Base-by-base conservation (phyloP, 1,140 invertebrate species). In the Spodoptera litura region DNA sequence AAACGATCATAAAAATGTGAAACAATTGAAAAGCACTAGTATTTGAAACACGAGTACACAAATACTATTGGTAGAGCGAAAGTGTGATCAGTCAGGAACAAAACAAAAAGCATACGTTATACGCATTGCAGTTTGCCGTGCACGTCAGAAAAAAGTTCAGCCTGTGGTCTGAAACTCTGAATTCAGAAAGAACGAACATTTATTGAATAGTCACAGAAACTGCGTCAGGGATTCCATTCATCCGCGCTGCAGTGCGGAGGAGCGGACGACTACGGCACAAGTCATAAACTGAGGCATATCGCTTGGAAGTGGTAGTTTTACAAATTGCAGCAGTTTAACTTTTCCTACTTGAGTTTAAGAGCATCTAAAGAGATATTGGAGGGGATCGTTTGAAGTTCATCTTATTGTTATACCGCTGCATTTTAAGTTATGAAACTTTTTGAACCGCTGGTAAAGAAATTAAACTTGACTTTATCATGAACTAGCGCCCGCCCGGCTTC, bases 121-220 rank as follows among this genome's bases (percentile, higher is more conserved):
- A 73, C 71, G 71, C 71, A 73, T 12, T 73, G 71, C 35, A 72
- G 70, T 44, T 35, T 44, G 38, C 38, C 6, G 38, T 44, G 35
- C 27, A 56, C 10, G 15, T 51, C 38, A 66, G 49, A 70, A 52
- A 70, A 20, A 70, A 70, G 49, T 70, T 31, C 66, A 35, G 44
- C 64, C 38, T 58, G 70, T 59, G 53, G 31, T 59, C 62, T 58
- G 20, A 66, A 66, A 38, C 13, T 59, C 62, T 58, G 38, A 66
- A 66, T 20, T 59, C 56, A 59, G 53, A 59, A 73, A 73, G 31
- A 56, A 59, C 71, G 56, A 59, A 73, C 55, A 73, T 59, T 59
- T 73, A 73, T 73, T 73, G 71, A 59, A 73, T 73, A 73, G 71
- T 44, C n/a, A 51, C 35, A 27, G 56, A 59, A 53, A 70, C 66